Percentiles rank a stretch among this genome's conserved stretches.
Evolutionary conservation across 2,888 invertebrate genomes (phyloP).

Genomic region (Tenthredo livida): DNA sequence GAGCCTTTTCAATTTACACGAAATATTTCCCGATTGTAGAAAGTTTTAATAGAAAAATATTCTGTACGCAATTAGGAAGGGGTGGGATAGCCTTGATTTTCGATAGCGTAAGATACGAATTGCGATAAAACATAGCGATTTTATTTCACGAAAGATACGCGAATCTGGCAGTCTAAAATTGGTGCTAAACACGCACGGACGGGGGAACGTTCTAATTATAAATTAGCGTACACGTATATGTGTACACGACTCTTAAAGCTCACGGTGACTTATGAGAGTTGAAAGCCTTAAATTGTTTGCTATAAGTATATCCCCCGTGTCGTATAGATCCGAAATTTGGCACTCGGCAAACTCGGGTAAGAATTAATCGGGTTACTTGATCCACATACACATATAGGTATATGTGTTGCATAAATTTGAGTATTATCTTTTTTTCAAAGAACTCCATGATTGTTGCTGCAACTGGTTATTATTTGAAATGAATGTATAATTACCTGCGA

Average conservation of each 20-base stretch:
- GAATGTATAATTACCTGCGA: conserved; percentile 86
- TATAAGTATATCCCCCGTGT: conserved; percentile 34
- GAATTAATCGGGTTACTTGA: background rate
- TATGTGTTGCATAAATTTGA: background rate
- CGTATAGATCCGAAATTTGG: conserved; percentile 31
- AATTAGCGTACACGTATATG: conserved; percentile 17
- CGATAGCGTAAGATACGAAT: background rate
- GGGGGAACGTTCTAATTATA: conserved; percentile 36
- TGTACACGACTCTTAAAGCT: conserved; percentile 4
- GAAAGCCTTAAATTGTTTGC: conserved; percentile 29
- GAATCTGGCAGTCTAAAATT: conserved; percentile 16
- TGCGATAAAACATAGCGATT: background rate
- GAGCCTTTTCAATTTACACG: background rate
- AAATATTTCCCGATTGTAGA: background rate
- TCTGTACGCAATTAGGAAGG: background rate
- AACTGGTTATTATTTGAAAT: background rate
- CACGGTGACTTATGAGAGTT: conserved; percentile 18
- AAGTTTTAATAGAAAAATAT: background rate
- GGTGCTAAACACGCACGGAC: conserved; percentile 32
- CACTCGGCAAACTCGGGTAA: background rate
- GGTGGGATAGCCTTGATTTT: background rate
- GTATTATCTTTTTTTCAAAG: background rate
- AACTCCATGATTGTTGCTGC: background rate
- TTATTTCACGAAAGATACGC: background rate
- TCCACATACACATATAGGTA: background rate